These are phyloP conservation scores for Maniola jurtina DNA, from an alignment of 1,140 invertebrate genomes.

Conservation along the genomic window DNA sequence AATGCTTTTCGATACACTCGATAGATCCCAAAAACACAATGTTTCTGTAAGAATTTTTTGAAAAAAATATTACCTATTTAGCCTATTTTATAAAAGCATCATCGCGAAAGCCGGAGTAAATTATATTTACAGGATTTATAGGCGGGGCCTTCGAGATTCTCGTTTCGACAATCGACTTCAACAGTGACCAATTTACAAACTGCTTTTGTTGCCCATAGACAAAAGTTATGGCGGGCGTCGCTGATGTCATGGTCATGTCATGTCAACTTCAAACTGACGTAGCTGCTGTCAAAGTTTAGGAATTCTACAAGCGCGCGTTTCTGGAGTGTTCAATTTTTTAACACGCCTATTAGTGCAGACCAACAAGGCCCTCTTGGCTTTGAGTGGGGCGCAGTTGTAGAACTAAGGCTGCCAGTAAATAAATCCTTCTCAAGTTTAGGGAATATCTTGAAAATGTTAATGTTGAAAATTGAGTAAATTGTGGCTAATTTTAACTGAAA, in stretches of 20 bases:
- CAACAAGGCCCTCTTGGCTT: too few species aligned
- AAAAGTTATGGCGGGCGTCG: slow-evolving; percentile 6
- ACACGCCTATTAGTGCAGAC: too few species aligned
- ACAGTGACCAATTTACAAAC: slow-evolving; percentile 43
- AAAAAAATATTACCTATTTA: slow-evolving; percentile 50
- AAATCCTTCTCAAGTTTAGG: too few species aligned
- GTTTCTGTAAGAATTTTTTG: slow-evolving; percentile 13
- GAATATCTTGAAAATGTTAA: too few species aligned
- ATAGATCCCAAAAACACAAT: slow-evolving; percentile 21
- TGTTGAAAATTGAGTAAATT: too few species aligned
- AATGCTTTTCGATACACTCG: slow-evolving; percentile 20
- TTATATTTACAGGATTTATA: slow-evolving; percentile 67
- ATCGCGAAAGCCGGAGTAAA: slow-evolving; percentile 64
- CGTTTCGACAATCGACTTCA: slow-evolving; percentile 33
- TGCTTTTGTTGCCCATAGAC: slow-evolving; percentile 24
- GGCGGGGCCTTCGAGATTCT: slow-evolving; percentile 72
- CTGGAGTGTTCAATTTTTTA: too few species aligned
- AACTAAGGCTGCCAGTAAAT: too few species aligned
- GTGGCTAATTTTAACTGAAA: too few species aligned
- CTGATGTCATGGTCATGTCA: neutral
- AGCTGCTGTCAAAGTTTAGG: neutral
- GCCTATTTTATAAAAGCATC: slow-evolving; percentile 63
- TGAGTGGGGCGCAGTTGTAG: too few species aligned
- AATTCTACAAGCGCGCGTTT: neutral
- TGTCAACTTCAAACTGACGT: slow-evolving; percentile 4